Evolutionary conservation across 2,797 vertebrate genomes (phyloP).

Genomic region (Sebastes nivosus): DNA sequence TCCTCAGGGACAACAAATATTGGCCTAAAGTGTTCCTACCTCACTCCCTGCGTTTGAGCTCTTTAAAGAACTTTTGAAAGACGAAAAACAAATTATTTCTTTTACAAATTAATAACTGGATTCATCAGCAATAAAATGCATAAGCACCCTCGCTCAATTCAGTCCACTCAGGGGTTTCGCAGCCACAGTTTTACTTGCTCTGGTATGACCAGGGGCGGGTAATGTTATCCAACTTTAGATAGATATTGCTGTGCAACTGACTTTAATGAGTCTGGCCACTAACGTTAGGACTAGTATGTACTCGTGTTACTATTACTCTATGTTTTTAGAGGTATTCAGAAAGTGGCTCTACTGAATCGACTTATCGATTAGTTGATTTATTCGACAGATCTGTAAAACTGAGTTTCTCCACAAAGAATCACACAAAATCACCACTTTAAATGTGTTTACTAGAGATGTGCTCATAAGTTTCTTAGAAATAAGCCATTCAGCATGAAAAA

Average conservation of each 20-base stretch:
- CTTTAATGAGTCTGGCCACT: no score
- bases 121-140: background rate
- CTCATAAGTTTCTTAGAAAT: no score
- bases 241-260: no score
- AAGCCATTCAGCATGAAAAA: no score
- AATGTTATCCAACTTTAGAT: background rate
- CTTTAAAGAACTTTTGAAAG: background rate
- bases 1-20: background rate
- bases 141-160: background rate
- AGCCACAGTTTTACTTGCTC: background rate
- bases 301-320: no score
- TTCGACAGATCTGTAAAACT: no score
- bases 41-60: background rate
- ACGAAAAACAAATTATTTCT: background rate
- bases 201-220: background rate
- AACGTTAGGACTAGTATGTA: no score
- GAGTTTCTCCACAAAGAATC: no score
- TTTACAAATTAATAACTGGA: background rate
- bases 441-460: no score
- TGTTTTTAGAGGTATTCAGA: background rate
- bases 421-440: no score
- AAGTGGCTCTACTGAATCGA: background rate
- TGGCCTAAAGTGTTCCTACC: background rate
- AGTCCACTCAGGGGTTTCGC: background rate
- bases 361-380: no score